Evolutionary conservation across 2,113 vertebrate genomes (phyloP).

Genomic region (Anhinga rufa): DNA sequence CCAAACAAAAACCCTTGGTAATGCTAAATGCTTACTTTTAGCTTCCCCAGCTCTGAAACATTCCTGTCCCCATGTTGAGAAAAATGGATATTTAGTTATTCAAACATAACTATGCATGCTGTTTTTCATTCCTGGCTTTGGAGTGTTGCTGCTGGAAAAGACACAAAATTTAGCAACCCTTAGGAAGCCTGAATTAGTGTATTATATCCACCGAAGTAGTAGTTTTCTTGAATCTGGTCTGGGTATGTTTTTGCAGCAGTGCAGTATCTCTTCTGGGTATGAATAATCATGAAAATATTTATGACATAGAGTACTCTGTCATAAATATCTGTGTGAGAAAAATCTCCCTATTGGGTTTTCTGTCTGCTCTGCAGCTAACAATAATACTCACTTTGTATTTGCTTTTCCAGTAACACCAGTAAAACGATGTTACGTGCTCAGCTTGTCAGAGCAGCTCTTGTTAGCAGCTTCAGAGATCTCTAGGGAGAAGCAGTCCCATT

Average conservation of each 20-base stretch:
- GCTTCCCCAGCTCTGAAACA: neutral
- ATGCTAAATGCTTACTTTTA: neutral
- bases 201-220: neutral
- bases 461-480: neutral
- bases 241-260: neutral
- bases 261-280: neutral
- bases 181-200: neutral
- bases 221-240: neutral
- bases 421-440: neutral
- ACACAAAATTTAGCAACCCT: neutral
- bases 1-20: neutral
- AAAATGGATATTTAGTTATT: neutral
- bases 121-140: too few species aligned
- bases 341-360: neutral
- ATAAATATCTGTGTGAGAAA: neutral
- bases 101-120: accelerated
- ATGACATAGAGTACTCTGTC: neutral
- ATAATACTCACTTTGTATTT: neutral
- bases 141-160: neutral
- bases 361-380: neutral
- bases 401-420: neutral
- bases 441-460: neutral
- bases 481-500: neutral
- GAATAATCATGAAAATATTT: neutral
- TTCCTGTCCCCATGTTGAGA: neutral